phyloP scores from a whole-genome alignment of 2,113 vertebrate genomes.

The Petroica traversi region DNA sequence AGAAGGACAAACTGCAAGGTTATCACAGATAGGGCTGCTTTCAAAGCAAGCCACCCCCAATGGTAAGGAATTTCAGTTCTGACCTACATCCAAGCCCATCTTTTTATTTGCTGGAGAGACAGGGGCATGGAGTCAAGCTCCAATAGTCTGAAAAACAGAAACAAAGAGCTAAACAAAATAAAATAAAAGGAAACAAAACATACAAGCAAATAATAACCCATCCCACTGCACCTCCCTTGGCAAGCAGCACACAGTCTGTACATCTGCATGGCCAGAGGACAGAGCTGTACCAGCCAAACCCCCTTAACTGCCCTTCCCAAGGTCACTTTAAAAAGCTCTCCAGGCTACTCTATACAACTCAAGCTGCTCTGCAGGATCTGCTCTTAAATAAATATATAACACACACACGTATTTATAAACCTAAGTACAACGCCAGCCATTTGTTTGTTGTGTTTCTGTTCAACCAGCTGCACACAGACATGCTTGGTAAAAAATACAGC shows the following conservation, averaged over 20 bases:
- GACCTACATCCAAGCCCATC: background rate
- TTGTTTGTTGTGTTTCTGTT: background rate
- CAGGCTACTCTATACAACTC: background rate
- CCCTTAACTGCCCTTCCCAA: background rate
- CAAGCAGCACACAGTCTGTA: background rate
- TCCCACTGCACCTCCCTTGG: background rate
- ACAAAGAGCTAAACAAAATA: background rate
- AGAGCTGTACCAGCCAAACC: background rate
- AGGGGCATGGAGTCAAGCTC: background rate
- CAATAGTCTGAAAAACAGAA: background rate
- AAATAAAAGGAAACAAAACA: background rate
- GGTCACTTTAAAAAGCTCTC: background rate
- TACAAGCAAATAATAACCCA: background rate
- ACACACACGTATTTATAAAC: background rate
- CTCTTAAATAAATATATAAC: background rate
- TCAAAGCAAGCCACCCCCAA: background rate
- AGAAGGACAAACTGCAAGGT: constrained; percentile 25
- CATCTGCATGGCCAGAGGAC: accelerated
- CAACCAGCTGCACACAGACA: constrained; percentile 6
- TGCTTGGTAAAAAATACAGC: background rate
- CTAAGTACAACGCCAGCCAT: background rate
- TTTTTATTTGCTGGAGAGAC: background rate
- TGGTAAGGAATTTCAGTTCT: background rate
- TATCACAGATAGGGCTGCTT: background rate
- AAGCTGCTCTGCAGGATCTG: background rate